Base-by-base conservation (phyloP, 2,888 invertebrate species). In the Acrobasis repandana region DNA sequence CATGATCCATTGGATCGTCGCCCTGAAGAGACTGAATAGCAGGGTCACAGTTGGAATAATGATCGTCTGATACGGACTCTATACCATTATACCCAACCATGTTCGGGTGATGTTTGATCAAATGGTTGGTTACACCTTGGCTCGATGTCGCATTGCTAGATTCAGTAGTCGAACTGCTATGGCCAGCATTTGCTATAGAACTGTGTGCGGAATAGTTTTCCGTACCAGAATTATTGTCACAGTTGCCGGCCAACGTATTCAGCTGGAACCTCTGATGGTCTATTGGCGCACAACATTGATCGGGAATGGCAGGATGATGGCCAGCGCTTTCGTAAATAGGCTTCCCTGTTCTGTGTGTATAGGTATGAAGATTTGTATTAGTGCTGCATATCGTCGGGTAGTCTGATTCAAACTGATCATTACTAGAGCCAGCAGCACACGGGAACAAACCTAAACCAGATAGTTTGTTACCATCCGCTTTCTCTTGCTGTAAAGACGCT, bases 371-470 rank as follows among this genome's bases (percentile, higher is more conserved):
- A 68, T 97, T 97, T 10, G 97, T 96, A 75, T 97, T 97, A 4
- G 97, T 95, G 75, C 95, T 96, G 80, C 97, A 97, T 69, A 97
- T 96, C 11, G 97, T 96, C 6, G 97, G 97, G 79, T 97, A 97
- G 68, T 96, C 95, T 8, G 96, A 96, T 70, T 96, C 96, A 75
- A 96, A 96, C 79, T 96, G 96, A 66, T 96, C 96, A 72, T 96
- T 96, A 63, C 96, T 96, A n/a, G 96, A 96, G 48, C 96, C 96
- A 11, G 96, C 96, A 0, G 96, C 96, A 77, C 97, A 97, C 0
- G 96, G 96, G 77, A 96, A 96, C 56, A 97, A 86, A 8, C 96
- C 96, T 70, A 97, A 94, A 0, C 96, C 96, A 0, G 96, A 94
- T 28, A 95, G 94, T 75, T 94, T 94, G 60, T 93, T 93, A 0